Conservation (phyloP, 1,140 invertebrate genomes). For the Nasonia vitripennis region DNA sequence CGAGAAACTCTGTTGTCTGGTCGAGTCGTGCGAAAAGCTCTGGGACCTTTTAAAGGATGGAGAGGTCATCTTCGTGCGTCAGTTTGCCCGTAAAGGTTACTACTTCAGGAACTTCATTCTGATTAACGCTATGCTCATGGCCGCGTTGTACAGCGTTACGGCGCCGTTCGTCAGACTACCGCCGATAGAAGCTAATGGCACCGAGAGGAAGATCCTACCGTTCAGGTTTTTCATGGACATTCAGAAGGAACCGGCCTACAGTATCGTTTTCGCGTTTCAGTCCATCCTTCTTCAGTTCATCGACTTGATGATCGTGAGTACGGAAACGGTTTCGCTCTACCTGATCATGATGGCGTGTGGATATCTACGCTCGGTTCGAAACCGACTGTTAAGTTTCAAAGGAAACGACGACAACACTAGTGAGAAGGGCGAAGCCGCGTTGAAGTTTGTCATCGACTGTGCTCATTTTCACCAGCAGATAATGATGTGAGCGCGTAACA, state of each 20-base stretch:
- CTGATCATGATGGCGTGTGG: no score
- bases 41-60: neutral
- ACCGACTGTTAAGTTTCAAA: neutral
- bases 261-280: neutral
- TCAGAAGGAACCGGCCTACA: neutral
- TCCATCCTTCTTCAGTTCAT: no score
- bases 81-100: neutral
- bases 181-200: neutral
- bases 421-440: no score
- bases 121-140: neutral
- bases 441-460: no score
- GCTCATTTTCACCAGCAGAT: no score
- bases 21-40: neutral
- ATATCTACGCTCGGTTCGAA: neutral
- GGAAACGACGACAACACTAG: no score
- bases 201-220: neutral
- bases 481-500: neutral
- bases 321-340: no score
- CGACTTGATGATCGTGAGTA: no score
- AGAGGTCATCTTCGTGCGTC: neutral
- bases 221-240: neutral
- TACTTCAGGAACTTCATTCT: neutral
- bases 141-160: neutral
- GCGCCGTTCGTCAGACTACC: neutral
- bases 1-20: neutral